Percentiles rank a stretch among this genome's conserved stretches.
phyloP scores from a whole-genome alignment of 2,113 vertebrate genomes.

The Nettapus auritus region DNA sequence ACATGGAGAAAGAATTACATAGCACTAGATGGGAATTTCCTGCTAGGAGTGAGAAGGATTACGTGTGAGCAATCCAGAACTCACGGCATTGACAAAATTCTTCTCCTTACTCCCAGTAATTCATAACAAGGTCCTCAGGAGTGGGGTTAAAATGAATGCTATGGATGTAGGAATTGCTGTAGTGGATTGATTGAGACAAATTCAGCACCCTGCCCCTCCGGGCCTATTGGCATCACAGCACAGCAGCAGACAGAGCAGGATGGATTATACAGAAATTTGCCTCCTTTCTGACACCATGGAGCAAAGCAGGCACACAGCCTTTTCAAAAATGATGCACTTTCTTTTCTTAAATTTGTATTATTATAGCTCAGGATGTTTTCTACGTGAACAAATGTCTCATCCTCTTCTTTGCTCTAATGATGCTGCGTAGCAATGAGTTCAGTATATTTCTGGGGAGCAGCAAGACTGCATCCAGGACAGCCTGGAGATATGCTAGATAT shows the following conservation, averaged over 20 bases:
- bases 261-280: background rate
- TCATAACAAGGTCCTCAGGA: background rate
- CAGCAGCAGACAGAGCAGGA: background rate
- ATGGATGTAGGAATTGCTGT: background rate
- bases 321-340: background rate
- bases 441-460: background rate
- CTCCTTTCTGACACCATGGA: background rate
- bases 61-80: background rate
- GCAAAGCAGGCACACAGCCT: background rate
- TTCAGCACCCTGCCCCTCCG: background rate
- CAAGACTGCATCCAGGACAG: background rate
- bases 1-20: background rate
- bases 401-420: background rate
- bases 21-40: background rate
- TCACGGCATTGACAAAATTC: background rate
- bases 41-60: accelerated
- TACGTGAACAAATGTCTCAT: background rate
- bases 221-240: background rate
- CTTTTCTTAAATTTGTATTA: background rate
- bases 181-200: background rate
- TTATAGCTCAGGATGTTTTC: background rate
- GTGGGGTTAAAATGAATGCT: background rate
- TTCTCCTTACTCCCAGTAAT: background rate
- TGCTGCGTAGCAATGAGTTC: accelerated
- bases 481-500: background rate